Conservation (phyloP, 2,113 vertebrate species). For the Acinonyx jubatus region DNA sequence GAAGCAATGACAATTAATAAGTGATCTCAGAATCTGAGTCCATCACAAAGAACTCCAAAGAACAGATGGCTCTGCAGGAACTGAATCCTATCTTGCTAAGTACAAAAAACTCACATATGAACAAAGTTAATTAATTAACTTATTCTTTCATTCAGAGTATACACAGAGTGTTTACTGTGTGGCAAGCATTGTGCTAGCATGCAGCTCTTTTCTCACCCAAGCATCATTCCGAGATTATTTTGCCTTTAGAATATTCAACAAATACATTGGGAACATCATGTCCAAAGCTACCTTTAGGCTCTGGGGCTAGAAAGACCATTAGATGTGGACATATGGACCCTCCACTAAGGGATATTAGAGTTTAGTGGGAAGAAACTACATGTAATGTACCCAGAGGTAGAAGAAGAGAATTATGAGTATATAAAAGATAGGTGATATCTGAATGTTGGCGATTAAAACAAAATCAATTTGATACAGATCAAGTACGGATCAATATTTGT, state of each 20-base stretch:
- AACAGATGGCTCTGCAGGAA: constrained; percentile 19
- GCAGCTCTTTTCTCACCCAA: neutral
- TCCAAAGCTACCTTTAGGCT: neutral
- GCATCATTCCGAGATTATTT: neutral
- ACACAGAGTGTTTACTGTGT: neutral
- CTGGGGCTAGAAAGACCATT: neutral
- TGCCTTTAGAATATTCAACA: neutral
- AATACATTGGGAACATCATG: neutral
- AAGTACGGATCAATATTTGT: neutral
- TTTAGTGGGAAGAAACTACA: neutral
- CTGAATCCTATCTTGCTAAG: neutral
- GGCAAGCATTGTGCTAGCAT: neutral
- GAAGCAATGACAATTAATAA: constrained; percentile 28
- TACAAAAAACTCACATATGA: neutral
- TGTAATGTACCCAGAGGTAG: neutral
- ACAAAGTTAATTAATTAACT: neutral
- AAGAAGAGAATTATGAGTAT: neutral
- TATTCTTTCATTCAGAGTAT: neutral
- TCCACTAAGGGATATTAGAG: neutral
- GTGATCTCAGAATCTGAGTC: neutral
- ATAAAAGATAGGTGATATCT: neutral
- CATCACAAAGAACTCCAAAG: neutral
- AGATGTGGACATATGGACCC: neutral
- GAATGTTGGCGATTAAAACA: neutral
- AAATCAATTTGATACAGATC: neutral